phyloP scores from a whole-genome alignment of 92 coral and sea anemone species.

The Palythoa heliodiscus region DNA sequence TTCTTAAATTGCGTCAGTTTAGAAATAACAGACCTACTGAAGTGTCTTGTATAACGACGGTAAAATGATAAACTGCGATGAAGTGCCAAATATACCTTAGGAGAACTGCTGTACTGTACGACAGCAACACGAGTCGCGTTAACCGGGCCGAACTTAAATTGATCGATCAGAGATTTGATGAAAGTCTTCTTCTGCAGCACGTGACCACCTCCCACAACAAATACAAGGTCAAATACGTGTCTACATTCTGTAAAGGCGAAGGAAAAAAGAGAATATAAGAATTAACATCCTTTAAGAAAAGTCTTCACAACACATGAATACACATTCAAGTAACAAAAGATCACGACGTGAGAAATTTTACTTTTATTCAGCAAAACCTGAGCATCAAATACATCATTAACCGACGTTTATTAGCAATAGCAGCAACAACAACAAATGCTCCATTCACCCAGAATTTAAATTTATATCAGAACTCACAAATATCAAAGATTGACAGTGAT shows the following conservation, averaged over 20 bases:
- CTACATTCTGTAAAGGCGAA: slow-evolving; percentile 52
- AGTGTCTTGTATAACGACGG: background rate
- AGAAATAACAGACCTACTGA: no score
- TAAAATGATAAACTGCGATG: background rate
- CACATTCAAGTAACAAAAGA: no score
- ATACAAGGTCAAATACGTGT: slow-evolving; percentile 62
- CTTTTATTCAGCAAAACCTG: no score
- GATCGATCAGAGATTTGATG: slow-evolving; percentile 66
- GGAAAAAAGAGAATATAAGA: background rate
- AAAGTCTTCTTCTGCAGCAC: slow-evolving; percentile 56
- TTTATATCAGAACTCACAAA: no score
- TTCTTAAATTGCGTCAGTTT: no score
- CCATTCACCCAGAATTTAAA: no score
- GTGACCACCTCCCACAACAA: slow-evolving; percentile 65
- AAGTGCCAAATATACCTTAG: slow-evolving; percentile 22
- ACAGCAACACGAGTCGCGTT: slow-evolving; percentile 66
- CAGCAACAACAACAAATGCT: no score
- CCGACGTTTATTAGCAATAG: no score
- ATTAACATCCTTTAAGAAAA: background rate
- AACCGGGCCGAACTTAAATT: slow-evolving; percentile 55
- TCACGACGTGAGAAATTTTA: no score
- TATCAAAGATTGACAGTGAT: no score
- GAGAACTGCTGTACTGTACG: slow-evolving; percentile 47
- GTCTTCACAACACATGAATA: background rate
- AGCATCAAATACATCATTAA: no score